These are phyloP conservation scores for Amblyjoppa proteus DNA, from an alignment of 2,888 invertebrate genomes.

Conservation along the genomic window DNA sequence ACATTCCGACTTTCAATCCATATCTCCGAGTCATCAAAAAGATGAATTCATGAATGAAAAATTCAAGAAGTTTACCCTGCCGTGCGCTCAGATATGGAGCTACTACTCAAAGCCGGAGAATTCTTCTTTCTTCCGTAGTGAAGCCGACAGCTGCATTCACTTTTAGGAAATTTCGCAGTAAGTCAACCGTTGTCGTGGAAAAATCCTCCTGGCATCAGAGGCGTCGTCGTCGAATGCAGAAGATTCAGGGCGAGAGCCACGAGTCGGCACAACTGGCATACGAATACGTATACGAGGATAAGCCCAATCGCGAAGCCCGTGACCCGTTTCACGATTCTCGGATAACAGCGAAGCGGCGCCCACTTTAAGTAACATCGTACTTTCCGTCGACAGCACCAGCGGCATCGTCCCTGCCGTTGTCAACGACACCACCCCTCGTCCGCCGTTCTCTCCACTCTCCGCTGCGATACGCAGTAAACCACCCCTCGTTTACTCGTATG, in stretches of 20 bases:
- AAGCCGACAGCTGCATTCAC: background rate
- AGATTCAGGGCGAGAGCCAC: background rate
- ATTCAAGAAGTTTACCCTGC: background rate
- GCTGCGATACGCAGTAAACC: background rate
- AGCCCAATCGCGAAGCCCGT: slow-evolving; percentile 32
- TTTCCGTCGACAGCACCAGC: slow-evolving; percentile 17
- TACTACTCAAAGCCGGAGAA: background rate
- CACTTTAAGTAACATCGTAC: slow-evolving; percentile 47
- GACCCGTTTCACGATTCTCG: slow-evolving; percentile 37
- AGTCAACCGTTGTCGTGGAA: background rate
- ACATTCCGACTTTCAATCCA: background rate
- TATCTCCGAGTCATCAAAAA: background rate
- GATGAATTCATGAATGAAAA: background rate
- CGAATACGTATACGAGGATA: slow-evolving; percentile 6
- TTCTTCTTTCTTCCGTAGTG: background rate
- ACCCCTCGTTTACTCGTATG: slow-evolving; percentile 3
- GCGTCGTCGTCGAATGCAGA: slow-evolving; percentile 7
- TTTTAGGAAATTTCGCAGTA: background rate
- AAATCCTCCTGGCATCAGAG: background rate
- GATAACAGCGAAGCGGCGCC: slow-evolving; percentile 32
- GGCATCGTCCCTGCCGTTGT: slow-evolving; percentile 12
- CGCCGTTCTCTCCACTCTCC: background rate
- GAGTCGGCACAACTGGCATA: background rate
- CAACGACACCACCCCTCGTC: slow-evolving; percentile 24
- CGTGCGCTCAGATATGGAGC: background rate